Percentiles rank a stretch among this genome's conserved stretches.
These are phyloP conservation scores for Myrmophylax atrothorax DNA, from an alignment of 2,113 vertebrate species.

Conservation along the genomic window DNA sequence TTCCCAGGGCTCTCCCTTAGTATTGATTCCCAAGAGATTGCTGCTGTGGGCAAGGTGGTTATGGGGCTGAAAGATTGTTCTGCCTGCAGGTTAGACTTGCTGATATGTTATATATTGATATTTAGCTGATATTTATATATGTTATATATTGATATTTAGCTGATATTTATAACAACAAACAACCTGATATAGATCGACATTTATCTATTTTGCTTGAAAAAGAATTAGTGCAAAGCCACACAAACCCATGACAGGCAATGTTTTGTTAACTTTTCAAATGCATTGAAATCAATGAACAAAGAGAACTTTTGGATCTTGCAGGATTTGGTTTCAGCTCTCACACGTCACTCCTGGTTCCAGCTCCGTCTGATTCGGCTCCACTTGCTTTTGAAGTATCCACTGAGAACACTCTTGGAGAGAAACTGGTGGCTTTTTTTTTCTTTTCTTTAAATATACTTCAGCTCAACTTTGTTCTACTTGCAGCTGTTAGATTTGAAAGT, in stretches of 20 bases:
- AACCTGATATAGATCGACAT: not conserved
- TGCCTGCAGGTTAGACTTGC: not conserved
- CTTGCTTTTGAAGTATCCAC: slow-evolving; percentile 62
- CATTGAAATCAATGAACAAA: not conserved
- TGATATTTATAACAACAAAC: not conserved
- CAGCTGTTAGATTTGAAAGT: slow-evolving; percentile 71
- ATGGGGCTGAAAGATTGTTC: not conserved
- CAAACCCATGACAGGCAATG: not conserved
- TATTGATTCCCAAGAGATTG: not conserved
- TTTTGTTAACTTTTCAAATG: not conserved
- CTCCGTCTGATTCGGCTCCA: slow-evolving; percentile 24
- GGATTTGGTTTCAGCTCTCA: not conserved
- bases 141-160: not conserved
- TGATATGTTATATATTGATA: not conserved
- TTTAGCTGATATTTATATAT: not conserved
- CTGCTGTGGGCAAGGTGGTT: not conserved
- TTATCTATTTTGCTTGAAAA: not conserved
- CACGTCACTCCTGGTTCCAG: not conserved
- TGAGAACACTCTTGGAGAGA: slow-evolving; percentile 35
- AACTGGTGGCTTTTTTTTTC: not conserved
- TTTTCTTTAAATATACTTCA: slow-evolving; percentile 61
- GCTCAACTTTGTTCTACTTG: slow-evolving; percentile 66
- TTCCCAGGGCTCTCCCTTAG: not conserved
- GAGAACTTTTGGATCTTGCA: not conserved
- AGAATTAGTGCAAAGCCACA: not conserved